phyloP scores from a whole-genome alignment of 2,888 invertebrate genomes.

The Andrena praecox region DNA sequence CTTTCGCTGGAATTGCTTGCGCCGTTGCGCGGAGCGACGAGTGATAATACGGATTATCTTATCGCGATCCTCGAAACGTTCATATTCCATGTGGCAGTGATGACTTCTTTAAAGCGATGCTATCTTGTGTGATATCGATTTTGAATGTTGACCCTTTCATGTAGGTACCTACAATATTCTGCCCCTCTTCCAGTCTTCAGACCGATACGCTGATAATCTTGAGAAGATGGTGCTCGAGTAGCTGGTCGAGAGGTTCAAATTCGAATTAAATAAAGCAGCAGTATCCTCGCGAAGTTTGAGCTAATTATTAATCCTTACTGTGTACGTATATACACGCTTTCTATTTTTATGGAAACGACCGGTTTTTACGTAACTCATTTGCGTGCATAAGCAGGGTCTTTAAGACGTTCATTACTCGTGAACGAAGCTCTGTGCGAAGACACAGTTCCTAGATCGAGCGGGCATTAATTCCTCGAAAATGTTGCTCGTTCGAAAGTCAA shows the following conservation, averaged over 20 bases:
- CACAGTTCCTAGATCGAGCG: too few relatives aligned
- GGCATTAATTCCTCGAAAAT: background rate
- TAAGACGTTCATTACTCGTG: too few relatives aligned
- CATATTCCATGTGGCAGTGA: background rate
- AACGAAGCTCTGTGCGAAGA: too few relatives aligned
- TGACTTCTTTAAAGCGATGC: background rate
- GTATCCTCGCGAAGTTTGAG: background rate
- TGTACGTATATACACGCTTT: too few relatives aligned
- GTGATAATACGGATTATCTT: constrained; percentile 31
- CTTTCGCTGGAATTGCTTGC: constrained; percentile 7
- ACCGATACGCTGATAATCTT: background rate
- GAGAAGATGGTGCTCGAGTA: background rate
- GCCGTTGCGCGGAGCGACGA: background rate
- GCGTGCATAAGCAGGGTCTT: too few relatives aligned
- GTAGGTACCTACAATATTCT: background rate
- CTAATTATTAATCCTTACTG: too few relatives aligned
- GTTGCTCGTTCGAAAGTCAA: background rate
- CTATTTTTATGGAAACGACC: too few relatives aligned
- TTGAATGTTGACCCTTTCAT: background rate
- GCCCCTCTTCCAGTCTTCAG: background rate
- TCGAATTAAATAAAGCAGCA: background rate
- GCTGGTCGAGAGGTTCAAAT: background rate
- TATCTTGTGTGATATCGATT: background rate
- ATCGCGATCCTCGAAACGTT: constrained; percentile 18
- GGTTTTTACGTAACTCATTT: too few relatives aligned